phyloP scores from a whole-genome alignment of 2,797 vertebrate genomes.

The Sebastes steindachneri region DNA sequence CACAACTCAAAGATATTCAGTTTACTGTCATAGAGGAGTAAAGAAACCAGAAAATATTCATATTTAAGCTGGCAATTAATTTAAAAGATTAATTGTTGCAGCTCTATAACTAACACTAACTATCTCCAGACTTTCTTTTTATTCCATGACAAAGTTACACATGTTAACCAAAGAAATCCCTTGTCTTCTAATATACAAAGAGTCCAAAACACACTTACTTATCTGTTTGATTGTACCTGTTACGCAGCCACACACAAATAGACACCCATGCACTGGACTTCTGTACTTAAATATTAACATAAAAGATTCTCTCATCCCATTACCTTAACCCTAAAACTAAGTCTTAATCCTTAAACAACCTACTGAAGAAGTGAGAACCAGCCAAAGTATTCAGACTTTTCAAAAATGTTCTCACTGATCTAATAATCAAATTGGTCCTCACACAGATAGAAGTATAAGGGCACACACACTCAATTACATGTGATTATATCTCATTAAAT shows the following conservation, averaged over 20 bases:
- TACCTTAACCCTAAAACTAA: not conserved
- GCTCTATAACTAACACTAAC: too few species aligned
- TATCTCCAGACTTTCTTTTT: not conserved
- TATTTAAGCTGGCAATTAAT: too few species aligned
- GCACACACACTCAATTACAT: not conserved
- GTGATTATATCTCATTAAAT: not conserved
- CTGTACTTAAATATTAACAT: not conserved
- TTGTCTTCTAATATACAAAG: not conserved
- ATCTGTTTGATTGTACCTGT: not conserved
- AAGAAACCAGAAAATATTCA: too few species aligned
- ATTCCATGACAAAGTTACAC: not conserved
- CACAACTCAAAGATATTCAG: too few species aligned
- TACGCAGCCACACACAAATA: not conserved
- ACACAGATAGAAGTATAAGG: not conserved
- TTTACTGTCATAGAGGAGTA: too few species aligned
- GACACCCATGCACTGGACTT: not conserved
- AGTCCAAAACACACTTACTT: not conserved
- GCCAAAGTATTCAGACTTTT: not conserved
- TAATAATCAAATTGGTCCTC: not conserved
- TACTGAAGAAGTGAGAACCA: not conserved
- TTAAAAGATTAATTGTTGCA: too few species aligned
- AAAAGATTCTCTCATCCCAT: not conserved
- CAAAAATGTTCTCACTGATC: not conserved
- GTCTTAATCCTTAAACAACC: not conserved
- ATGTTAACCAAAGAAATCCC: not conserved